Conservation (phyloP, 2,113 vertebrate genomes). For the Platysternon megacephalum region DNA sequence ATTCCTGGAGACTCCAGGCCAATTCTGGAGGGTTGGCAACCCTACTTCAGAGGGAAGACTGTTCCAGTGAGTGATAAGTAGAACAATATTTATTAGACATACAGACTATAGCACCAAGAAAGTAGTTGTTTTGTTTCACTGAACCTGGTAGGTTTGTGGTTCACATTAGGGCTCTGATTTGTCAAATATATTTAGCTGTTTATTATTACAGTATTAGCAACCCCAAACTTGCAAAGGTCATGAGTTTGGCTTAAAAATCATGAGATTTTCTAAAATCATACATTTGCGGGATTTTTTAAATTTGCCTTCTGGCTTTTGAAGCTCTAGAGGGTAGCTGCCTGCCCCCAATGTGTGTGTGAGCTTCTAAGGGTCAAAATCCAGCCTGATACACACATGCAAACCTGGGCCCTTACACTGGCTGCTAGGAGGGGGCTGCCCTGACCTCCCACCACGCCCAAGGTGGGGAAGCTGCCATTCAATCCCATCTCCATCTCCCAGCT, state of each 20-base stretch:
- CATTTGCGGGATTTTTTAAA: accelerated
- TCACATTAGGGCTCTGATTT: accelerated
- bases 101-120: neutral
- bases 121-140: neutral
- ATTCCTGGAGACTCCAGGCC: too few relatives aligned
- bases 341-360: neutral
- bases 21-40: too few relatives aligned
- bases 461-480: too few relatives aligned
- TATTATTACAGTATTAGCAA: neutral
- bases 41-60: neutral
- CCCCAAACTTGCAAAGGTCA: neutral
- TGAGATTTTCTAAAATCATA: neutral
- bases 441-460: too few relatives aligned
- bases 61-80: neutral
- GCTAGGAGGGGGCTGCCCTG: accelerated
- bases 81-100: neutral
- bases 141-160: neutral
- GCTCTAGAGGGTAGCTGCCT: neutral
- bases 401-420: neutral
- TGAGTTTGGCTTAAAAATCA: neutral
- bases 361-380: neutral
- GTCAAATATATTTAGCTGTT: neutral
- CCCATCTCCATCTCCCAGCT: neutral
- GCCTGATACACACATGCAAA: accelerated
- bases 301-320: neutral